These are phyloP conservation scores for Creontiades dilutus DNA, from an alignment of 2,888 invertebrate genomes.

Conservation along the genomic window DNA sequence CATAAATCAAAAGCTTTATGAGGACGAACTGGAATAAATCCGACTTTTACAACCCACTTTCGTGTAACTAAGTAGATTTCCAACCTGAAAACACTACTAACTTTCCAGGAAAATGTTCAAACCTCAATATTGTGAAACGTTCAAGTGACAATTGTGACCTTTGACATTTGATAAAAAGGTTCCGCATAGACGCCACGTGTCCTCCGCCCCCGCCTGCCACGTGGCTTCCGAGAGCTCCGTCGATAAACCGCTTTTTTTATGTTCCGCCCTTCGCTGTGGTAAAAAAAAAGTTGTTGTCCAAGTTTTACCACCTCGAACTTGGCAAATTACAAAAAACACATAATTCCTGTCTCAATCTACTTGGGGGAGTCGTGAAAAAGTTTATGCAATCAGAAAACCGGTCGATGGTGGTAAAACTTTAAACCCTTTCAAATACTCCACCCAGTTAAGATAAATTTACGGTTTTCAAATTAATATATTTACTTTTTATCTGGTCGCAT, in stretches of 20 bases:
- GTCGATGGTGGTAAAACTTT: too few species aligned
- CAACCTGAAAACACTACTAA: not conserved
- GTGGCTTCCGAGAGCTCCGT: conserved; percentile 4
- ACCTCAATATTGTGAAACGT: not conserved
- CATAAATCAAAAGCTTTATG: not conserved
- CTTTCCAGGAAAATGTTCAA: not conserved
- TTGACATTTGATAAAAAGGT: conserved; percentile 21
- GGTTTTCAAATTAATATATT: too few species aligned
- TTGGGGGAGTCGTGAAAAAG: too few species aligned
- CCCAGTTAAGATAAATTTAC: too few species aligned
- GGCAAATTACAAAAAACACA: not conserved
- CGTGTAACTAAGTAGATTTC: not conserved
- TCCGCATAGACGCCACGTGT: not conserved
- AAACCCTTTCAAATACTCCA: too few species aligned
- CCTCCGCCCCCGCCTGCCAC: not conserved
- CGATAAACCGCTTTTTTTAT: not conserved
- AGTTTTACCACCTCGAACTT: not conserved
- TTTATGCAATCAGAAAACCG: too few species aligned
- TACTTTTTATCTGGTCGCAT: too few species aligned
- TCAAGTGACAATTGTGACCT: conserved; percentile 1
- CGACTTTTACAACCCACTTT: not conserved
- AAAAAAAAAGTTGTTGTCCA: not conserved
- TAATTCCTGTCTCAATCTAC: too few species aligned
- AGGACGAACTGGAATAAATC: not conserved
- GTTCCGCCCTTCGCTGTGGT: not conserved